These are phyloP conservation scores for Petrocephalus microphthalmus DNA, from an alignment of 2,113 vertebrate species.

Conservation along the genomic window DNA sequence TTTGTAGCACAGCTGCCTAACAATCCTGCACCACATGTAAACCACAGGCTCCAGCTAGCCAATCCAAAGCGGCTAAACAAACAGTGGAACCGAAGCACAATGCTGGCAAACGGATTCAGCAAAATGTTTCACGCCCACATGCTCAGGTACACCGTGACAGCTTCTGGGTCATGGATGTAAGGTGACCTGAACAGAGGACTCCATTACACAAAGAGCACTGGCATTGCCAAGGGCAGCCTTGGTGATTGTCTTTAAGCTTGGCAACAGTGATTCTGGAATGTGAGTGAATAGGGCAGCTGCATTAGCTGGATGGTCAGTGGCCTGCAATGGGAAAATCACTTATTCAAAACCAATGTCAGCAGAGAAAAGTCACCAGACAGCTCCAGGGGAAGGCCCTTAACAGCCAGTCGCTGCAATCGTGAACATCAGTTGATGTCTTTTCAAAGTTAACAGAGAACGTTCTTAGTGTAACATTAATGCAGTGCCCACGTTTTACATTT, in stretches of 20 bases:
- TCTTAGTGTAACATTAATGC: background rate
- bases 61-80: slow-evolving; percentile 9
- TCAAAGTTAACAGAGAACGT: background rate
- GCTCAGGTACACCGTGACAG: background rate
- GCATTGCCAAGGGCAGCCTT: background rate
- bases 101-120: background rate
- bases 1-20: slow-evolving; percentile 8
- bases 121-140: background rate
- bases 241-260: background rate
- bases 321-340: background rate
- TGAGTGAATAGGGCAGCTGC: background rate
- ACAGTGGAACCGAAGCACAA: background rate
- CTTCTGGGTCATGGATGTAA: background rate
- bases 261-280: background rate
- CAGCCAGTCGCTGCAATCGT: background rate
- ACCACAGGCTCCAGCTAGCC: background rate
- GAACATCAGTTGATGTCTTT: background rate
- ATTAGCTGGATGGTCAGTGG: background rate
- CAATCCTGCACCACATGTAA: background rate
- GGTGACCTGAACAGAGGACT: background rate
- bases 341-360: background rate
- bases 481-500: background rate
- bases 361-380: background rate
- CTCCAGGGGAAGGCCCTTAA: background rate
- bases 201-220: background rate